Conservation (phyloP, 2,797 vertebrate species). For the Danio aesculapii region DNA sequence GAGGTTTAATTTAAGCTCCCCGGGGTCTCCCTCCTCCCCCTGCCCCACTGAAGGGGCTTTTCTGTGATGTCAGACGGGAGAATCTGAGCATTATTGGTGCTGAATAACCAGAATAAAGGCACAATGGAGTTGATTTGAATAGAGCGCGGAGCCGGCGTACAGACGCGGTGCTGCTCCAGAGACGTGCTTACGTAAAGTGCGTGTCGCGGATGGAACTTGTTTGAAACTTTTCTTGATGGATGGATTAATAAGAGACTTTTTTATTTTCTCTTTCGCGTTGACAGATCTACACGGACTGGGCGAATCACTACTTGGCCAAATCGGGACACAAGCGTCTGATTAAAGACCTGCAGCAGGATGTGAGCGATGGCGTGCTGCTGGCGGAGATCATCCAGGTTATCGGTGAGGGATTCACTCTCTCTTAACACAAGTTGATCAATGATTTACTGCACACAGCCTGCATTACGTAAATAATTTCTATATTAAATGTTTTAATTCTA, state of each 20-base stretch:
- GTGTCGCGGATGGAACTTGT: slow-evolving; percentile 31
- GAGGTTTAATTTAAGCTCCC: slow-evolving; percentile 72
- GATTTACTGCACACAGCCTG: neutral
- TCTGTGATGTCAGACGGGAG: slow-evolving; percentile 80
- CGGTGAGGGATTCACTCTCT: slow-evolving; percentile 79
- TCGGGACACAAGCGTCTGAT: slow-evolving; percentile 97
- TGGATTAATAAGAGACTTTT: slow-evolving; percentile 17
- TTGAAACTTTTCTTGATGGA: slow-evolving; percentile 32
- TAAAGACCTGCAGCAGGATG: slow-evolving; percentile 96
- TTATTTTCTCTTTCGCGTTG: slow-evolving; percentile 36
- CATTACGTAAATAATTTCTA: too few relatives aligned
- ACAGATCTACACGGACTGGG: slow-evolving; percentile 99
- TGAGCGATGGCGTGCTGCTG: slow-evolving; percentile 93
- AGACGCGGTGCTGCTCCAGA: slow-evolving; percentile 72
- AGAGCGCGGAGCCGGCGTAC: slow-evolving; percentile 73
- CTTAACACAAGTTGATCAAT: neutral
- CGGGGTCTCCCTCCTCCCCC: slow-evolving; percentile 54
- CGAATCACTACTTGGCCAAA: slow-evolving; percentile 96
- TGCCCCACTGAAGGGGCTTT: slow-evolving; percentile 76
- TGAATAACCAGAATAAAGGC: slow-evolving; percentile 80
- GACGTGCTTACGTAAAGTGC: slow-evolving; percentile 64
- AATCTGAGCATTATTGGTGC: slow-evolving; percentile 68
- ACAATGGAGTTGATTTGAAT: slow-evolving; percentile 87
- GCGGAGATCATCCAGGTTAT: slow-evolving; percentile 98
- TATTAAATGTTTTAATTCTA: too few relatives aligned